Base-by-base conservation (phyloP, 2,113 vertebrate genomes). In the Catagonus wagneri region DNA sequence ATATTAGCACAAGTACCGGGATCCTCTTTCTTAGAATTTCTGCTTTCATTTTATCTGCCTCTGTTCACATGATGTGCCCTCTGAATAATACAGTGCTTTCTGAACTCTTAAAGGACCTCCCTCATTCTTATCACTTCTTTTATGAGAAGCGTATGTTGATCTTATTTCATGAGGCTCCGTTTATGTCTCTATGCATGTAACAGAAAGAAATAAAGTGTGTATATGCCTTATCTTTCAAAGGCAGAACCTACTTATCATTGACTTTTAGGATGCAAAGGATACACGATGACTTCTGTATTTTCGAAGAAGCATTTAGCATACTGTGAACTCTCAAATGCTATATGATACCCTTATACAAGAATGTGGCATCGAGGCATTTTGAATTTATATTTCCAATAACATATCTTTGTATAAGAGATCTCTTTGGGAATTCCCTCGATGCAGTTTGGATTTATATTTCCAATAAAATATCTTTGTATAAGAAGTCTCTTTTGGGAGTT, bases 161-260 rank as follows among this genome's bases (percentile, higher is more conserved):
- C 85, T 96, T 92, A 94, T 96, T 96, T 90, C 44, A 61, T 36
- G 23, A 90, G 50, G n/a, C 20, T 91, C n/a, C 89, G 75, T 94
- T 96, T 97, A 92, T 72, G 66, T 80, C 89, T 97, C 85, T 36
- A 63, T 91, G 85, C 54, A 66, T 93, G 25, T 93, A 89, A 96
- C 56, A 80, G 83, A 95, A 97, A 56, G 88, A 94, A 97, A 95
- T 94, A 96, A 85, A 97, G 86, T 89, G 60, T 96, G 88, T 89
- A 32, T 65, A 58, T 23, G 16, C 86, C 93, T 97, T 95, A 95
- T 97, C 93, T 96, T 94, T 89, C 93, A 94, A 91, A 93, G 75
- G 63, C 94, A 96, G 83, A 81, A 58, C 69, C 32, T 94, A 68
- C 63, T 95, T 96, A 94, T 83, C 83, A 76, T 34, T 95, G 81